Percentiles rank a stretch among this genome's conserved stretches.
Evolutionary conservation across 2,113 vertebrate genomes (phyloP).

Genomic region (Cromileptes altivelis): DNA sequence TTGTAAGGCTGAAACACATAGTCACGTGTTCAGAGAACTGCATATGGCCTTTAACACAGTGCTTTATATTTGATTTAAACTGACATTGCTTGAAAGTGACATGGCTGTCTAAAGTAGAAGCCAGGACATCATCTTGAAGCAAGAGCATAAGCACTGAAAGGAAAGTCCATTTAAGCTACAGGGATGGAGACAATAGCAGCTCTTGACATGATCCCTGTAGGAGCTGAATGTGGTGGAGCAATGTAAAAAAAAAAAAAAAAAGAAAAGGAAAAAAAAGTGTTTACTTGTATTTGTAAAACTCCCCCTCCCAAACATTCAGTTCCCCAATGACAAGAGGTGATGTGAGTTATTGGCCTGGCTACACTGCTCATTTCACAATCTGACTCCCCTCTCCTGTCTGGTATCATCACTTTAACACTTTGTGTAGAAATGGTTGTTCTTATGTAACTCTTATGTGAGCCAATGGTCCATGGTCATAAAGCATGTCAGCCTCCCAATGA

Average conservation of each 20-base stretch:
- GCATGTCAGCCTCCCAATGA: conserved; percentile 52
- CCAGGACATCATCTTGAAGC: background rate
- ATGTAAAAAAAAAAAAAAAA: background rate
- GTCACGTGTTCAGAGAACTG: background rate
- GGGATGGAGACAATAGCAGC: background rate
- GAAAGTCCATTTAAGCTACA: conserved; percentile 3
- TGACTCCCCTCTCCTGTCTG: conserved; percentile 61
- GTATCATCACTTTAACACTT: conserved; percentile 57
- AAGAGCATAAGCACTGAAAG: background rate
- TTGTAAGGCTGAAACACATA: background rate
- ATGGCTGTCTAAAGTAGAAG: background rate
- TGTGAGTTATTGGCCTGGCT: conserved; percentile 42
- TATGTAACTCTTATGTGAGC: conserved; percentile 61
- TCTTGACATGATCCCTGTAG: conserved; percentile 21
- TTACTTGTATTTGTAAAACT: conserved; percentile 25
- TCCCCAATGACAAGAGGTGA: conserved; percentile 42
- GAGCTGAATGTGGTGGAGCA: background rate
- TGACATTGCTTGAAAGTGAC: background rate
- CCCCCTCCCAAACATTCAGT: conserved; percentile 31
- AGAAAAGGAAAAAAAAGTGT: background rate
- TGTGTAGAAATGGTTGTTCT: conserved; percentile 59
- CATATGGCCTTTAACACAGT: background rate
- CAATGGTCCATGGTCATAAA: conserved; percentile 49
- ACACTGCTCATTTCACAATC: conserved; percentile 62
- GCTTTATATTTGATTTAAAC: background rate